Base-by-base conservation (phyloP, 2,113 vertebrate species). In the Fulmarus glacialis region DNA sequence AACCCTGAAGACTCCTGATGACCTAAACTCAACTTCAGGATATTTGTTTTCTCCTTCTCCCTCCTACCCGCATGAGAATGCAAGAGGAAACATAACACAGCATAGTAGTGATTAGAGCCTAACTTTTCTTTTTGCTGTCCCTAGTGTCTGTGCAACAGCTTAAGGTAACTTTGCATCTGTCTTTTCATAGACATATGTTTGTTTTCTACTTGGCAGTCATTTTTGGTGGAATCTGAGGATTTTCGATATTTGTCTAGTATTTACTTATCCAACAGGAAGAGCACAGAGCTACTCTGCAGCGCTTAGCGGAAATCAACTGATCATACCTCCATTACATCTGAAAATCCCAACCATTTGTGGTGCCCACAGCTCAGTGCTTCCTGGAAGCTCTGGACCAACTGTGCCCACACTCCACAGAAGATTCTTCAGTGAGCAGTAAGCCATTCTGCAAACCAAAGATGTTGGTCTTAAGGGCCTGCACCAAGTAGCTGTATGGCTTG, bases 21-120 rank as follows among this genome's bases (percentile, higher is more conserved):
- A 95, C 73, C 95, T 93, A 90, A 91, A 77, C 38, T 96, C 93
- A 96, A 96, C 90, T 97, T 95, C 63, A 82, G 71, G 66, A 38
- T 93, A 74, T 62, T 94, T 89, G 45, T 48, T 88, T 92, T 94
- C 29, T 85, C 47, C 30, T 70, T 73, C 55, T 93, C 23, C 29
- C 11, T 83, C 63, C 79, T 45, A 16, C 12, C 30, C 58, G 68
- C 48, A 15, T 14, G 63, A 63, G 48, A 93, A 63, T 59, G 38
- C 0, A 0, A 78, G 72, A 74, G 50, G 50, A 95, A 92, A 81
- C 16, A 43, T 34, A 88, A 38, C 29, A 50, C 20, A 83, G 7
- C 36, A 32, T 14, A 47, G 23, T 0, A 48, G 38, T 36, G 58
- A 90, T 53, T 71, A 62, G 30, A 81, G 8, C 12, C 42, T 32